phyloP scores from a whole-genome alignment of 2,888 invertebrate species.

The Pandemis heparana region DNA sequence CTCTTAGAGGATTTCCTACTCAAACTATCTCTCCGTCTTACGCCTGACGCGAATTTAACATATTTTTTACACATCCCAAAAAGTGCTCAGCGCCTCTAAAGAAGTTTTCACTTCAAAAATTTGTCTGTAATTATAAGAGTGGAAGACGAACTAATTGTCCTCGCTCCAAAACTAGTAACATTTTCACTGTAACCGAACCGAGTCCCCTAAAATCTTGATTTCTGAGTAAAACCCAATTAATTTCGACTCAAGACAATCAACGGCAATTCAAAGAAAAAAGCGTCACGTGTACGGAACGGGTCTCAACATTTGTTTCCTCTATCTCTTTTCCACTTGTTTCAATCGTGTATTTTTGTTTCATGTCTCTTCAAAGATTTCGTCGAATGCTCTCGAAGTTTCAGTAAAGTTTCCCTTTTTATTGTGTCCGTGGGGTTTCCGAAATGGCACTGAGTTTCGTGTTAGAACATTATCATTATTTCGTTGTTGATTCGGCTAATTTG shows the following conservation, averaged over 20 bases:
- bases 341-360: slow-evolving; percentile 15
- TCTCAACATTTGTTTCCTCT: slow-evolving; percentile 6
- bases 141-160: neutral
- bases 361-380: slow-evolving; percentile 28
- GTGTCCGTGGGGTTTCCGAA: slow-evolving; percentile 15
- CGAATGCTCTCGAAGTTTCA: slow-evolving; percentile 27
- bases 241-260: slow-evolving; percentile 27
- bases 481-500: slow-evolving; percentile 34
- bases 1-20: no score
- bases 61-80: no score
- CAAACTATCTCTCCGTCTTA: no score
- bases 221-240: slow-evolving; percentile 23
- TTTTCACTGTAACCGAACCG: neutral
- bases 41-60: no score
- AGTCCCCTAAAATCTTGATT: slow-evolving; percentile 7
- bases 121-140: neutral
- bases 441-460: slow-evolving; percentile 26
- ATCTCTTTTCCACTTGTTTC: slow-evolving; percentile 12
- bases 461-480: slow-evolving; percentile 15
- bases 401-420: slow-evolving; percentile 37
- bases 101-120: no score
- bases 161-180: neutral
- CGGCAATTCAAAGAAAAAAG: slow-evolving; percentile 28
- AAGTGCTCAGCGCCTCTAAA: no score
- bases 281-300: slow-evolving; percentile 34